Base-by-base conservation (phyloP, 2,113 vertebrate genomes). In the Anhinga rufa region DNA sequence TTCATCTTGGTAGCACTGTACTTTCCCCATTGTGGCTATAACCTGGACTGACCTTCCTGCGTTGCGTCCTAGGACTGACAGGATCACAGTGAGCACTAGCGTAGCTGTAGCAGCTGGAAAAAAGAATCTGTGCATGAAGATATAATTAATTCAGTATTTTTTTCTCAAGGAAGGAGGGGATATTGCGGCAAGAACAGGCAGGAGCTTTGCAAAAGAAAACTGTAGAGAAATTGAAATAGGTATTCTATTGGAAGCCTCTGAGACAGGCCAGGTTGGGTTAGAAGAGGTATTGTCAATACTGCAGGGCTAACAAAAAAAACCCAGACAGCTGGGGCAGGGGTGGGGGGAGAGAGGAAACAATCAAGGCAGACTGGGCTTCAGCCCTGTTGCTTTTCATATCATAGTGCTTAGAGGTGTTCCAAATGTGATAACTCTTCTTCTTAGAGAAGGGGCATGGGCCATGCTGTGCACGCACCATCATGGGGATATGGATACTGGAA, bases 391-490 rank as follows among this genome's bases (percentile, higher is more conserved):
- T 82, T 68, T 80, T 44, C n/a, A 36, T 28, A 31, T 46, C 19
- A 2, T 29, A 44, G 34, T 19, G 2, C 29, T 61, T 13, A 25
- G 40, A 85, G 20, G 7, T 19, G 31, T 69, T 65, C 12, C 7
- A 46, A 17, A 32, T 4, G 20, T 12, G 19, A 2, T 14, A 55
- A 32, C 8, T 26, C 32, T 40, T 38, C 5, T 2, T 8, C 1
- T 13, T 21, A 3, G 15, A 16, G 0, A 58, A 38, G 76, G 14
- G 29, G 25, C 26, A 29, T 0, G 2, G 49, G 8, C 48, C 14
- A 7, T 40, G 22, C 29, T 75, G 21, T 38, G 6, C 0, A 1
- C 36, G 21, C 19, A 46, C 14, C 25, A 4, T 29, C 3, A 7
- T 8, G 25, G 58, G 57, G 48, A 22, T n/a, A 14, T 2, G 36